Conservation (phyloP, 1,140 invertebrate genomes). For the Drosophila burlai region DNA sequence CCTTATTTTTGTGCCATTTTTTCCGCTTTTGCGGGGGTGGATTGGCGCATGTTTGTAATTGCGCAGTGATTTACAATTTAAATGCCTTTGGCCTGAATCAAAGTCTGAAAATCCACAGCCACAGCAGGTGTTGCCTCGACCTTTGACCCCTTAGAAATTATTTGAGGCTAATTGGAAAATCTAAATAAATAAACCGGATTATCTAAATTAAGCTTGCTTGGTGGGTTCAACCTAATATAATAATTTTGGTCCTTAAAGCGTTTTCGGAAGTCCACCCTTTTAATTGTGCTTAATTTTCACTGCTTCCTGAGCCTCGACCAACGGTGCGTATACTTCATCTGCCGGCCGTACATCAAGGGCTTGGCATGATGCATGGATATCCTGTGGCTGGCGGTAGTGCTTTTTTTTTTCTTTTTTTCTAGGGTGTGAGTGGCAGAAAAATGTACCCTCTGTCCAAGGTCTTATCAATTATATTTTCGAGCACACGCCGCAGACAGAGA, state of each 20-base stretch:
- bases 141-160: slow-evolving; percentile 6
- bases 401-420: not conserved
- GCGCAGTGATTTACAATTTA: slow-evolving; percentile 59
- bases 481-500: slow-evolving; percentile 1
- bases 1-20: slow-evolving; percentile 2
- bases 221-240: not conserved
- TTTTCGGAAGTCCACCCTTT: not conserved
- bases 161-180: slow-evolving; percentile 34
- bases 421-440: not conserved
- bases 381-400: slow-evolving; percentile 14
- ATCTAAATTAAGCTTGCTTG: slow-evolving; percentile 10
- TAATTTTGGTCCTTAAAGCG: slow-evolving; percentile 3
- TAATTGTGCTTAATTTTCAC: slow-evolving; percentile 1
- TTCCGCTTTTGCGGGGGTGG: not conserved
- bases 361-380: slow-evolving; percentile 38
- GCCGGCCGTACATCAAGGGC: slow-evolving; percentile 27
- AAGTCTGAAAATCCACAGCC: slow-evolving; percentile 28
- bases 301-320: not conserved
- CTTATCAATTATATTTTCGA: slow-evolving; percentile 39
- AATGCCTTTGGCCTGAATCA: slow-evolving; percentile 49
- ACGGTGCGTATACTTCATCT: slow-evolving; percentile 44
- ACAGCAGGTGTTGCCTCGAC: slow-evolving; percentile 34
- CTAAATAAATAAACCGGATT: slow-evolving; percentile 36
- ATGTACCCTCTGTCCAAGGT: not conserved
- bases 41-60: slow-evolving; percentile 56